phyloP scores from a whole-genome alignment of 35 echinoderm and acorn worm species.

The Apostichopus japonicus region DNA sequence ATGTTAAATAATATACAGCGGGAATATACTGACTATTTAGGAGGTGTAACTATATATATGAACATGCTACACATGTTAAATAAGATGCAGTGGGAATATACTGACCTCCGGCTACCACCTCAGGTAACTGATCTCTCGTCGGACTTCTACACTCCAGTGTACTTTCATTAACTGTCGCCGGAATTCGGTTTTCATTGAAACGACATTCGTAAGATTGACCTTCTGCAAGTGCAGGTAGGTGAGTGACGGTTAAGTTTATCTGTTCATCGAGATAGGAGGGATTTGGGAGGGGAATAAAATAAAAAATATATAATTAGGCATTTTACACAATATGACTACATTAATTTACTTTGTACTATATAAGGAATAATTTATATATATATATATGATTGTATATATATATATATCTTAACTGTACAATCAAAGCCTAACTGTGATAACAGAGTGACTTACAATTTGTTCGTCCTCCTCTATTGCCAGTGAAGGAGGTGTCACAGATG shows the following conservation, averaged over 20 bases:
- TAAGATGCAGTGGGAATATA: too few species aligned
- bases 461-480: not conserved
- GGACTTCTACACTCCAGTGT: not conserved
- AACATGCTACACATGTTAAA: too few species aligned
- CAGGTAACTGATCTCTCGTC: not conserved
- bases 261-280: not conserved
- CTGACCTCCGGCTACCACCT: not conserved
- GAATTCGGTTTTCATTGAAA: not conserved
- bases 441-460: constrained; percentile 3
- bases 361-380: too few species aligned
- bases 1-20: too few species aligned
- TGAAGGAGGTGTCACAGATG: not conserved
- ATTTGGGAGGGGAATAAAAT: not conserved
- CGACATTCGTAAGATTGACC: not conserved
- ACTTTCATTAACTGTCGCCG: not conserved
- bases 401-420: too few species aligned
- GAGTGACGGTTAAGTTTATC: constrained; percentile 19
- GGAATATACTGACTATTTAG: too few species aligned
- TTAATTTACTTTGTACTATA: too few species aligned
- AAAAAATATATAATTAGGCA: not conserved
- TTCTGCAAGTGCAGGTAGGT: constrained; percentile 15
- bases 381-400: not conserved
- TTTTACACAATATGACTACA: too few species aligned
- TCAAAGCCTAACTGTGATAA: too few species aligned
- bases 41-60: too few species aligned